Base-by-base conservation (phyloP, 2,797 vertebrate genomes). In the Sebastes oblongus region DNA sequence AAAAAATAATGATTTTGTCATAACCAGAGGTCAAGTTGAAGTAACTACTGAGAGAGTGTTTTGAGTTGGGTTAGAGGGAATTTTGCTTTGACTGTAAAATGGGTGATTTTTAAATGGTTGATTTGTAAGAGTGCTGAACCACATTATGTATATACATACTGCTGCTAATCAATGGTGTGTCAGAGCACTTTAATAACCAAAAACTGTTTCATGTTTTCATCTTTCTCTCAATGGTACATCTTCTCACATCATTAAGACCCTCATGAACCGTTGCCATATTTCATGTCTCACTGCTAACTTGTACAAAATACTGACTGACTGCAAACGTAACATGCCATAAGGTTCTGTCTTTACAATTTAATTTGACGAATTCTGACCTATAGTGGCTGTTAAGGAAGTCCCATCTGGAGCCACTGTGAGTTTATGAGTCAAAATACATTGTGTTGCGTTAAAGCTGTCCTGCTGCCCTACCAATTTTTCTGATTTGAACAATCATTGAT, bases 181-280 rank as follows among this genome's bases (percentile, higher is more conserved):
- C 64, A n/a, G 87, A 90, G 92, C 93, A 94, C 94, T 94, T 94
- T 91, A 92, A 91, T 86, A 94, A 94, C 93, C 91, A 92, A 94
- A 93, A 93, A 91, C 74, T 39, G 75, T 91, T 90, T 89, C 62
- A 12, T 81, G 56, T 85, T 70, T 79, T 70, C 75, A 78, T 81
- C 55, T 54, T 80, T 71, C 70, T 64, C 65, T 74, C 42, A 39
- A 29, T 60, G 72, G 58, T 78, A 78, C 60, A 82, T 84, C 50
- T 82, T 72, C 39, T 85, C 82, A 85, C 74, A 8, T 78, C 68
- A 25, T 79, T 36, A 30, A 83, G 52, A 77, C 58, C 27, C 13
- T 58, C 13, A n/a, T 72, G 6, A 72, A 61, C 73, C 64, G 20
- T 79, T 84, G 64, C 42, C 34, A 59, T 82, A 80, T 55, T 36